Base-by-base conservation (phyloP, 2,888 invertebrate species). In the Pelosia muscerda region DNA sequence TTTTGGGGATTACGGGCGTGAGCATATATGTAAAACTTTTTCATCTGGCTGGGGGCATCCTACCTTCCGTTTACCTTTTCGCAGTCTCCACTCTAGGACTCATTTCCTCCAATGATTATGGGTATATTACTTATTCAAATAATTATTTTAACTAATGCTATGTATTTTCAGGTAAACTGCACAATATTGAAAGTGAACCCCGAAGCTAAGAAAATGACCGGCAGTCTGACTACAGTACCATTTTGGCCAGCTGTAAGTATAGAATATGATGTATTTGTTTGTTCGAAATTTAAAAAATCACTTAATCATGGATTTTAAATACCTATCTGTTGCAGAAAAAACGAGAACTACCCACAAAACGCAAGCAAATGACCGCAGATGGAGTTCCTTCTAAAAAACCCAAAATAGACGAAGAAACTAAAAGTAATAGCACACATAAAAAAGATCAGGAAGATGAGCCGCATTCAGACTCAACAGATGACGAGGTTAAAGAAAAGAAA, bases 91-190 rank as follows among this genome's bases (percentile, higher is more conserved):
- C n/a, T n/a, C n/a, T n/a, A n/a, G n/a, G n/a, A n/a, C n/a, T n/a
- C n/a, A n/a, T n/a, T n/a, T n/a, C n/a, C n/a, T n/a, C n/a, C 5
- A 49, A 19, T 5, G 6, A 49, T 19, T 49, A 19, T 19, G 9
- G 49, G 49, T 49, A 49, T 49, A 28, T 28, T 6, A 6, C 1
- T 2, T 22, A 34, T 11, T 0, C 0, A 34, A 25, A 31, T 31
- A 2, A 42, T 34, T 11, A n/a, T 2, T 53, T 11, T 58, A 55
- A 34, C 10, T 22, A 55, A 63, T 34, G 15, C 4, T 6, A 63
- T 55, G 11, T 26, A 26, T 42, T 26, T 60, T 57, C 81, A 96
- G 96, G 93, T 96, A 5, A 95, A 90, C 57, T 95, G 95, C 70
- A 95, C 95, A 15, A 90, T 95, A 71, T 66, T 94, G 23, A 85